A percentile compares a stretch with the other conserved stretches of the same genome.
Evolutionary conservation across 2,797 vertebrate species (phyloP).

Genomic region (Lutjanus argentimaculatus): DNA sequence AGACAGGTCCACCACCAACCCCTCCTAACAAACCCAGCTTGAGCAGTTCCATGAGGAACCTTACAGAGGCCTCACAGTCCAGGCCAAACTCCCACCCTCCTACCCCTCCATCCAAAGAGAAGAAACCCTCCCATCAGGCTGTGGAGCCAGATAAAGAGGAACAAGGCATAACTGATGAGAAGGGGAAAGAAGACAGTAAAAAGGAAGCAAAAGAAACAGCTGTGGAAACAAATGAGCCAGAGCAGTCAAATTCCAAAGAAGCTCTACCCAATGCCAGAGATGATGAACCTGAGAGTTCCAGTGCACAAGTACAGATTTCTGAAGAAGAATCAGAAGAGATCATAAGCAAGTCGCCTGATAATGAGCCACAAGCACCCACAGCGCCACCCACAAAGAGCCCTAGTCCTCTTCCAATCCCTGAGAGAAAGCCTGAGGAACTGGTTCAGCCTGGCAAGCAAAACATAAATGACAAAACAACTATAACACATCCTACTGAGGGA

Average conservation of each 20-base stretch:
- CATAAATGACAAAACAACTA: background rate
- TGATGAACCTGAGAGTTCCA: conserved; percentile 19
- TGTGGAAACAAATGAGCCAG: conserved; percentile 31
- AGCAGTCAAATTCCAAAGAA: conserved; percentile 13
- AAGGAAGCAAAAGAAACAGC: conserved; percentile 48
- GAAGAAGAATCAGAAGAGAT: conserved; percentile 29
- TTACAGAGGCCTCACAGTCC: conserved; percentile 49
- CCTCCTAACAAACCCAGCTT: conserved; percentile 85
- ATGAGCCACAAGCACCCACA: conserved; percentile 29
- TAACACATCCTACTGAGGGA: background rate
- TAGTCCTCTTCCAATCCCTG: conserved; percentile 48
- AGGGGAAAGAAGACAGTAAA: conserved; percentile 50
- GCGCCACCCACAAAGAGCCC: conserved; percentile 59
- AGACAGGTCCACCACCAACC: conserved; percentile 78
- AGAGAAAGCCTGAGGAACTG: conserved; percentile 64
- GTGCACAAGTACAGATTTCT: conserved; percentile 25
- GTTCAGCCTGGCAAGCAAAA: background rate
- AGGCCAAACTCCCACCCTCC: conserved; percentile 71
- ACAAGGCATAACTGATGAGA: conserved; percentile 34
- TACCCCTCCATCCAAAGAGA: conserved; percentile 81
- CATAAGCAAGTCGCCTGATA: background rate
- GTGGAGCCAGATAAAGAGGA: conserved; percentile 32
- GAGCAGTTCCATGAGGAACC: conserved; percentile 38
- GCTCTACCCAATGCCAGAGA: conserved; percentile 36
- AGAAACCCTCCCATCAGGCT: conserved; percentile 67